These are phyloP conservation scores for Zaprionus tsacasi DNA, from an alignment of 1,140 invertebrate genomes.

Conservation along the genomic window DNA sequence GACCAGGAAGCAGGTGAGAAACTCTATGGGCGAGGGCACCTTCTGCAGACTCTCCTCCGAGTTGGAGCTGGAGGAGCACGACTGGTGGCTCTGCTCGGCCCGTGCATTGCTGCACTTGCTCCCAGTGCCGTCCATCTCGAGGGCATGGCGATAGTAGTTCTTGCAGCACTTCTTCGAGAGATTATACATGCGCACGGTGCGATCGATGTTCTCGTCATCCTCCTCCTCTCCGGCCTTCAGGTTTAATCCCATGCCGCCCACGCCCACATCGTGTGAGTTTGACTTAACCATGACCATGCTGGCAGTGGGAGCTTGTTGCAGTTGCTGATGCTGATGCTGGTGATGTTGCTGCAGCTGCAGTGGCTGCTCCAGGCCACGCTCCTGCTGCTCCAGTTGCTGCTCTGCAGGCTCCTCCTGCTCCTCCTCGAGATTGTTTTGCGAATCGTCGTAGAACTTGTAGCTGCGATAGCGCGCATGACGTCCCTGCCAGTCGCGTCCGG, in stretches of 20 bases:
- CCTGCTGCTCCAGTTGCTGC: slow-evolving; percentile 26
- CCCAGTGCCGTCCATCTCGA: slow-evolving; percentile 60
- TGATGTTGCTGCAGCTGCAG: slow-evolving; percentile 10
- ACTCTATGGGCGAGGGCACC: slow-evolving; percentile 79
- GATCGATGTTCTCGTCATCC: slow-evolving; percentile 78
- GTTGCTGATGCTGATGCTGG: slow-evolving; percentile 27
- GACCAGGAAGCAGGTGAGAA: slow-evolving; percentile 78
- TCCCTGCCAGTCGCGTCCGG: slow-evolving; percentile 56
- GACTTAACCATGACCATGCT: slow-evolving; percentile 65
- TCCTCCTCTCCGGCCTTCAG: slow-evolving; percentile 64
- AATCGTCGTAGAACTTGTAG: slow-evolving; percentile 73
- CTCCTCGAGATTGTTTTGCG: slow-evolving; percentile 73
- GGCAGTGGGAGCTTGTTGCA: slow-evolving; percentile 26
- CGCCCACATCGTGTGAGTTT: slow-evolving; percentile 68
- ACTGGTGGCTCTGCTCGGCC: slow-evolving; percentile 49
- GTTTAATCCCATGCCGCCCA: slow-evolving; percentile 64
- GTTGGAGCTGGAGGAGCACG: slow-evolving; percentile 58
- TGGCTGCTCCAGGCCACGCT: slow-evolving; percentile 7
- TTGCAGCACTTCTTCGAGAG: slow-evolving; percentile 82
- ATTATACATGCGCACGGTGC: slow-evolving; percentile 80
- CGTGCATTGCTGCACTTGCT: slow-evolving; percentile 65
- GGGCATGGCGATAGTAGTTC: slow-evolving; percentile 75
- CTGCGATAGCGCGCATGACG: slow-evolving; percentile 67
- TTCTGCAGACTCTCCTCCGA: slow-evolving; percentile 80
- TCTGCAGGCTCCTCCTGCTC: slow-evolving; percentile 45